Evolutionary conservation across 2,888 invertebrate genomes (phyloP), one percentile per base, ranked within the genome.

Genomic region (Tinea semifulvella): DNA sequence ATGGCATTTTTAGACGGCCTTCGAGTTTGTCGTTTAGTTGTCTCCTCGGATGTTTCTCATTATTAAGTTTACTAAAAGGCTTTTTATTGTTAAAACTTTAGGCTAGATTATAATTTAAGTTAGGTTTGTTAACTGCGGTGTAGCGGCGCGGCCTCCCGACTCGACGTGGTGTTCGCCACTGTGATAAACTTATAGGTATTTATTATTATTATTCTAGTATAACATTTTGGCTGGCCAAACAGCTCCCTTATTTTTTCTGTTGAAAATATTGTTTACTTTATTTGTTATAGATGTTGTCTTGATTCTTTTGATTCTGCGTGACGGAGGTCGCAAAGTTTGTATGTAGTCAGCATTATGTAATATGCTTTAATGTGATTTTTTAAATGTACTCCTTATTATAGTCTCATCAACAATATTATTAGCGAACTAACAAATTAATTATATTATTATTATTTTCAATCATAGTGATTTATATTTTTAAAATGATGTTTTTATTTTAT

Each of bases 341-440:
- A 73, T 77, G 80, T 82, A 81, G 81, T 81, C 81, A 80, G 79
- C 79, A 80, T 79, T 81, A 82, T 80, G 74, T 79, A 79, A 36
- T 81, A 80, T 81, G 80, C 81, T 82, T 82, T 79, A 80, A 79
- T 82, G 81, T 82, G 81, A 82, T 82, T 81, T 80, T 79, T 79
- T 76, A 74, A 76, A 77, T 79, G 80, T 80, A 80, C 80, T 80
- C 80, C 70, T 77, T 77, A 72, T 40, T 49, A 70, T 80, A 80
- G 76, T 73, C 69, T 75, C 76, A 77, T 77, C 76, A 73, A 10
- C 72, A 70, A 26, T 75, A 72, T 73, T 65, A 76, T 77, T 80
- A 79, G 77, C 67, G 56, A 71, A 81, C 80, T 81, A 81, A 82
- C 82, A 65, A 67, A 40, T 22, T 14, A 22, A 40, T 40, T 40